Percentiles rank a stretch among this genome's conserved stretches.
Conservation (phyloP, 2,888 invertebrate genomes). For the Eupelmus urozonus region DNA sequence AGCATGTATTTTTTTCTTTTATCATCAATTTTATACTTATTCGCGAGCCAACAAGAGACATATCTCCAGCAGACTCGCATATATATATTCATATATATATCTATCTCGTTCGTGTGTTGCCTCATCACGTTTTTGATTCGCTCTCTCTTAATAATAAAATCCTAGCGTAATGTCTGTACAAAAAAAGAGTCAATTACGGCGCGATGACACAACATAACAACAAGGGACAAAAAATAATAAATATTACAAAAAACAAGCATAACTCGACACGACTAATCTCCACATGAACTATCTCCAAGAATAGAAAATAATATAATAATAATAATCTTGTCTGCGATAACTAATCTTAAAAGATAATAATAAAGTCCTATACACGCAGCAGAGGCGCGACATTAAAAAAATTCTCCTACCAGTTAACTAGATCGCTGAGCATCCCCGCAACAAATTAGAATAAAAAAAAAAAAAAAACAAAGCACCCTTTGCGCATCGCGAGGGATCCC, state of each 20-base stretch:
- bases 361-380: too few species aligned
- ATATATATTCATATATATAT: not conserved
- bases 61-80: conserved; percentile 21
- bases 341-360: too few species aligned
- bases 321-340: conserved; percentile 56
- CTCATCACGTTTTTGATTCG: conserved; percentile 34
- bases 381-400: too few species aligned
- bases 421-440: too few species aligned
- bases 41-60: conserved; percentile 53
- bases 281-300: conserved; percentile 31
- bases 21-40: too few species aligned
- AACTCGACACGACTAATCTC: conserved; percentile 59
- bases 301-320: conserved; percentile 53
- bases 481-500: too few species aligned
- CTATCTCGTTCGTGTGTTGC: conserved; percentile 1
- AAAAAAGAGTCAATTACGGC: not conserved
- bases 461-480: conserved; percentile 12
- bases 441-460: conserved; percentile 51
- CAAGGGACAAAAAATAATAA: not conserved
- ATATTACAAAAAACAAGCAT: conserved; percentile 54
- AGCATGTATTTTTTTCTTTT: conserved; percentile 55
- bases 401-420: too few species aligned
- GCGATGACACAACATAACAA: not conserved
- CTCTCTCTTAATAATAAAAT: not conserved
- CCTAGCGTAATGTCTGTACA: not conserved